Evolutionary conservation across 1,140 invertebrate genomes (phyloP).

Genomic region (Pseudomyrmex sp.): DNA sequence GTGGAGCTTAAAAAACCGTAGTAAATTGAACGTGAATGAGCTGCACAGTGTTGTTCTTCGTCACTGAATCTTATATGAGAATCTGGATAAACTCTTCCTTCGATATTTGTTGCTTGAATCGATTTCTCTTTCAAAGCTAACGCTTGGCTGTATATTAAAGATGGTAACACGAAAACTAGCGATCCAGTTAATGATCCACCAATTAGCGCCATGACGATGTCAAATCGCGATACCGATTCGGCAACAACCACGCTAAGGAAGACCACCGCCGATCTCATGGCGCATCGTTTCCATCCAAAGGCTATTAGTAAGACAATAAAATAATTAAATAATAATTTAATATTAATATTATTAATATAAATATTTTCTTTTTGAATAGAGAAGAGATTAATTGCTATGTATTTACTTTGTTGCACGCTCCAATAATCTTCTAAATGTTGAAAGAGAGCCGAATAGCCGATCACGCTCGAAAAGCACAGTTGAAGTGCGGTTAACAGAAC

Average conservation of each 20-base stretch:
- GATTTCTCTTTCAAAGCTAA: constrained; percentile 70
- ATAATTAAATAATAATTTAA: not conserved
- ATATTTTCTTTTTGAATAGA: too few species aligned
- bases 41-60: constrained; percentile 61
- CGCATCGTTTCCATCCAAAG: constrained; percentile 91
- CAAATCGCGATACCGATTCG: constrained; percentile 94
- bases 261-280: constrained; percentile 90
- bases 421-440: constrained; percentile 89
- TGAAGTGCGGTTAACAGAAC: constrained; percentile 90
- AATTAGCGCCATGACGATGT: constrained; percentile 94
- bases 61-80: constrained; percentile 69
- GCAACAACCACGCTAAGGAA: constrained; percentile 91
- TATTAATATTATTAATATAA: not conserved
- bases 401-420: constrained; percentile 86
- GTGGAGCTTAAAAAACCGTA: constrained; percentile 58
- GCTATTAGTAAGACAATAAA: constrained; percentile 85
- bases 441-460: constrained; percentile 91
- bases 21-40: constrained; percentile 77
- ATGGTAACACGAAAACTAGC: constrained; percentile 93
- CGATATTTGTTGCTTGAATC: constrained; percentile 33
- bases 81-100: constrained; percentile 69
- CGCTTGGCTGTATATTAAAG: constrained; percentile 90
- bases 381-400: not conserved
- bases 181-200: constrained; percentile 94
- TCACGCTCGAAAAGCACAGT: constrained; percentile 90